Percentiles rank a stretch among this genome's conserved stretches.
phyloP scores from a whole-genome alignment of 2,888 invertebrate genomes.

The Agrotis ipsilon region DNA sequence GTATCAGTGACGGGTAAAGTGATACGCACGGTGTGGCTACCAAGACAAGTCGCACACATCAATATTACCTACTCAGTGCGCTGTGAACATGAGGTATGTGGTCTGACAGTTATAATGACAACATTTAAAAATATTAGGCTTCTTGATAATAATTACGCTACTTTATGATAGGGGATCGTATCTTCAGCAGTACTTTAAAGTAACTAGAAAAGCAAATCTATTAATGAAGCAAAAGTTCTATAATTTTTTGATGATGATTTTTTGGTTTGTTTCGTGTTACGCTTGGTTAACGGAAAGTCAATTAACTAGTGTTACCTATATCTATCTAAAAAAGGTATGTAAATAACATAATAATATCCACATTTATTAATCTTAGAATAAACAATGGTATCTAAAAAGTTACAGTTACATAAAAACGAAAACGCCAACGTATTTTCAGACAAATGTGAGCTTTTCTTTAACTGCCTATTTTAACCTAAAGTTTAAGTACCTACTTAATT shows the following conservation, averaged over 20 bases:
- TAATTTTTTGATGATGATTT: too few relatives aligned
- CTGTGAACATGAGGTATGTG: constrained; percentile 68
- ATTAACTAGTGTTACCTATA: too few relatives aligned
- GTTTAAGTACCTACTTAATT: too few relatives aligned
- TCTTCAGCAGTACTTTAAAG: background rate
- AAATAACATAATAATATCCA: too few relatives aligned
- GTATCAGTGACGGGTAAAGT: constrained; percentile 86
- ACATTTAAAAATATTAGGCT: constrained; percentile 49
- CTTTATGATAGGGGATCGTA: constrained; percentile 1
- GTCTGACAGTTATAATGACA: constrained; percentile 57
- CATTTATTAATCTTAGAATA: too few relatives aligned
- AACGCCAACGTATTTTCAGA: background rate
- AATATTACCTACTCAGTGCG: constrained; percentile 47
- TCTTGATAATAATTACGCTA: constrained; percentile 12
- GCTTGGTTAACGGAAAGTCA: too few relatives aligned
- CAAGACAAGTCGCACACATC: constrained; percentile 80
- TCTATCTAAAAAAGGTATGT: too few relatives aligned
- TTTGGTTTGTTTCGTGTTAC: too few relatives aligned
- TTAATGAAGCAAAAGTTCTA: too few relatives aligned
- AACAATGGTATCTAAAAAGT: background rate
- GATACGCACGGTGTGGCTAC: constrained; percentile 82
- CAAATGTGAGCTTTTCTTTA: constrained; percentile 9
- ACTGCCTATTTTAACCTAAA: background rate
- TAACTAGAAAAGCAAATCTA: too few relatives aligned
- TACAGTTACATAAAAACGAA: background rate